Base-by-base conservation (phyloP, 2,888 invertebrate genomes). In the Leptinotarsa peninsularis region DNA sequence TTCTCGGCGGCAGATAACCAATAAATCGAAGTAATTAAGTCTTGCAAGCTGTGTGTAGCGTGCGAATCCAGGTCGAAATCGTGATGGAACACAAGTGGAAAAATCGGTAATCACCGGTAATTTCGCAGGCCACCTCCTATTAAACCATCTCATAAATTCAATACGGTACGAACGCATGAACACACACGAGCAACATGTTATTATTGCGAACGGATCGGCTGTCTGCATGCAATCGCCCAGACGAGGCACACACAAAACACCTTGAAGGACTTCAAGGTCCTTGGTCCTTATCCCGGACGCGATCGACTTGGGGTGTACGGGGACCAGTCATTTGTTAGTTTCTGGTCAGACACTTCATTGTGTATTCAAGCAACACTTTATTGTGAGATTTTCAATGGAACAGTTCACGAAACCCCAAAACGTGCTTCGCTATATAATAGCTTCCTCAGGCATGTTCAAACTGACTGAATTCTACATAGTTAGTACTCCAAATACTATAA, bases 71-170 rank as follows among this genome's bases (percentile, higher is more conserved):
- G 79, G 77, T 78, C 80, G 77, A 76, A 79, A 76, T 80, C 81
- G 80, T 81, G 81, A 81, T 74, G 78, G 74, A 77, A 77, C 78
- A 78, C 73, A 68, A 63, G 71, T 77, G 69, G 73, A 76, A 80
- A 82, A 80, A 80, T 78, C 75, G 73, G 79, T 81, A 81, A 82
- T 82, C 80, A 79, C 72, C 77, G 72, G 78, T 81, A 81, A 81
- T 80, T 81, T 79, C 71, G 75, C 82, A 78, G 80, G 78, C 81
- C 81, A 80, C 80, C 80, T 81, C 81, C 79, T 79, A 81, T 81
- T 81, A 13, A 43, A 68, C 52, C 78, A 77, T 78, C 80, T 77
- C 79, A 79, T 80, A 80, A 80, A 80, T 79, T 76, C 76, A 77
- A 76, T 79, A 76, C 68, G 74, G 76, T 79, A 79, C 73, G 63